These are phyloP conservation scores for Coilia nasus DNA, from an alignment of 2,797 vertebrate genomes.

Conservation along the genomic window DNA sequence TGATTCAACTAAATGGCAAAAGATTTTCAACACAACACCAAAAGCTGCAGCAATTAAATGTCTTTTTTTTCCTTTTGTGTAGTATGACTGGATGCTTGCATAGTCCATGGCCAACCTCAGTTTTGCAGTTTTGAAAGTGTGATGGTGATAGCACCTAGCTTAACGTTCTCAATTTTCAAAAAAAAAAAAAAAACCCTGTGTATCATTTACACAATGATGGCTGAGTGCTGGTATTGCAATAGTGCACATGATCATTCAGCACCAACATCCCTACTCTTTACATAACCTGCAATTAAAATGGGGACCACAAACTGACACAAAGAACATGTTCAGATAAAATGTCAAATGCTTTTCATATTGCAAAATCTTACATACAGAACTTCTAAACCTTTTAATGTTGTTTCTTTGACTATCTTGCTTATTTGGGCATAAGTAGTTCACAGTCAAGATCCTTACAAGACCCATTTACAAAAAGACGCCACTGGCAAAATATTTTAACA, in stretches of 20 bases:
- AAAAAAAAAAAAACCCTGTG: neutral
- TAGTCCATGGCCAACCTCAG: too few species aligned
- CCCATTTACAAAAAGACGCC: slow-evolving; percentile 8
- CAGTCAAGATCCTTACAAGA: neutral
- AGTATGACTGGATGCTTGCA: too few species aligned
- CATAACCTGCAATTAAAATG: neutral
- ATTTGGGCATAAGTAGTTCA: neutral
- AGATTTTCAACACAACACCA: too few species aligned
- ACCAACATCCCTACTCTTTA: neutral
- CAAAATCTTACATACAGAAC: neutral
- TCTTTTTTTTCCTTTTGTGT: too few species aligned
- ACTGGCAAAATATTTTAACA: slow-evolving; percentile 15
- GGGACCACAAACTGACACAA: neutral
- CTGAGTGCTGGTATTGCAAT: neutral
- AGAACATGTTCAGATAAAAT: neutral
- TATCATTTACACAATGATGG: neutral
- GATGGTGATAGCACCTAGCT: neutral
- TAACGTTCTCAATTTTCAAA: neutral
- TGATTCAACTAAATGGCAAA: too few species aligned
- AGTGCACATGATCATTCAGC: neutral
- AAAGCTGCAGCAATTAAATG: too few species aligned
- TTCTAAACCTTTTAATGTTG: neutral
- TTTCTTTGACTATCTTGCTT: neutral
- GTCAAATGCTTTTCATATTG: neutral
- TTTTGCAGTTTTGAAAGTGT: neutral